Evolutionary conservation across 2,113 vertebrate genomes (phyloP).

Genomic region (Stictonetta naevosa): DNA sequence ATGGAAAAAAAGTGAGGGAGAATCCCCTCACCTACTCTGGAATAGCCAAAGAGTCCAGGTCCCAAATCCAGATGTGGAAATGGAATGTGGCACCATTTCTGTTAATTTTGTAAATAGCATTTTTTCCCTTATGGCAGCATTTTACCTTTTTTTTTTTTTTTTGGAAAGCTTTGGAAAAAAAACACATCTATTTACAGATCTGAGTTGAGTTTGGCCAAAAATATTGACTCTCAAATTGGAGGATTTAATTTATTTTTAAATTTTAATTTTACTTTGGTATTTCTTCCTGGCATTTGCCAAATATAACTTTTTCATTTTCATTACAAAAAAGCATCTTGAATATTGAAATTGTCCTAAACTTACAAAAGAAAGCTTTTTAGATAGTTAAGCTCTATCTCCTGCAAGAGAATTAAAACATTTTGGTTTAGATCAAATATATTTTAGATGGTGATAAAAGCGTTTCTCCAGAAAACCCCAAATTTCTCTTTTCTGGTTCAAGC

Average conservation of each 20-base stretch:
- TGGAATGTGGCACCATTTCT: neutral
- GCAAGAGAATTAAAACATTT: neutral
- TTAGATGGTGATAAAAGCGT: neutral
- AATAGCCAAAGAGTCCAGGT: neutral
- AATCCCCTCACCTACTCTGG: neutral
- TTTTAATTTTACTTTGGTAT: neutral
- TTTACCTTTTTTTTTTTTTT: neutral
- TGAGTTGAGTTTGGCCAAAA: neutral
- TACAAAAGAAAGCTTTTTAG: neutral
- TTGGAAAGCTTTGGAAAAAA: neutral
- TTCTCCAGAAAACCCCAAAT: neutral
- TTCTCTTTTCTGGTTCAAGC: neutral
- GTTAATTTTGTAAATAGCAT: neutral
- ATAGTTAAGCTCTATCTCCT: neutral
- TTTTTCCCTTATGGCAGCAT: neutral
- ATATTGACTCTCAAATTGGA: neutral
- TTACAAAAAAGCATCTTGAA: neutral
- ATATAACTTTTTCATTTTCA: neutral
- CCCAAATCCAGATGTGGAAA: neutral
- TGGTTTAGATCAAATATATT: neutral
- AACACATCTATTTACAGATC: neutral
- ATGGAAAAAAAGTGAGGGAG: neutral
- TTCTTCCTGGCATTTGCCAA: neutral
- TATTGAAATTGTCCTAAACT: neutral
- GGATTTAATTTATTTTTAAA: neutral